Conservation (phyloP, 2,888 invertebrate genomes). For the Patella ulyssiponensis region DNA sequence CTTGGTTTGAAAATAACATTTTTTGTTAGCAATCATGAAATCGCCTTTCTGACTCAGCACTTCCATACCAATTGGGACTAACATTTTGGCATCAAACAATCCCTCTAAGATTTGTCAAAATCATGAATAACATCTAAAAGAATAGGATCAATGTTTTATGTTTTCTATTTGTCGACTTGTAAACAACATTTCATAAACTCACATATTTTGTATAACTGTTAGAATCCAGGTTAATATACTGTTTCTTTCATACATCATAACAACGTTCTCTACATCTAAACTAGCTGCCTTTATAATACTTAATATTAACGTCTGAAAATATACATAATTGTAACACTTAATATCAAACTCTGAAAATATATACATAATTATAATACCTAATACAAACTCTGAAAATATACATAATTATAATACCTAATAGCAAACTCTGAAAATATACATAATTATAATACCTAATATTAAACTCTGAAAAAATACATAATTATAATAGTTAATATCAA, state of each 20-base stretch:
- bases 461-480: background rate
- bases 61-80: no score
- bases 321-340: slow-evolving; percentile 1
- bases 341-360: background rate
- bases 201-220: background rate
- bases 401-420: slow-evolving; percentile 74
- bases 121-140: no score
- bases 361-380: background rate
- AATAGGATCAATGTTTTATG: no score
- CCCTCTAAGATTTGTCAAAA: no score
- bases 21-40: no score
- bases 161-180: no score
- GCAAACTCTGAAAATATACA: slow-evolving; percentile 73
- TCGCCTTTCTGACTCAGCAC: no score
- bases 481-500: background rate
- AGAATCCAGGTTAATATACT: slow-evolving; percentile 82
- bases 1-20: no score
- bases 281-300: slow-evolving; percentile 79
- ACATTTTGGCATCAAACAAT: no score
- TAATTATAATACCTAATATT: background rate
- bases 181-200: background rate
- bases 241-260: slow-evolving; percentile 78
- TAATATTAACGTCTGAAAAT: slow-evolving; percentile 77
- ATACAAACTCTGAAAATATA: no score
- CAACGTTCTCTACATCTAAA: slow-evolving; percentile 78